Evolutionary conservation across 1,140 invertebrate genomes (phyloP).

Genomic region (Anastatus disparis): DNA sequence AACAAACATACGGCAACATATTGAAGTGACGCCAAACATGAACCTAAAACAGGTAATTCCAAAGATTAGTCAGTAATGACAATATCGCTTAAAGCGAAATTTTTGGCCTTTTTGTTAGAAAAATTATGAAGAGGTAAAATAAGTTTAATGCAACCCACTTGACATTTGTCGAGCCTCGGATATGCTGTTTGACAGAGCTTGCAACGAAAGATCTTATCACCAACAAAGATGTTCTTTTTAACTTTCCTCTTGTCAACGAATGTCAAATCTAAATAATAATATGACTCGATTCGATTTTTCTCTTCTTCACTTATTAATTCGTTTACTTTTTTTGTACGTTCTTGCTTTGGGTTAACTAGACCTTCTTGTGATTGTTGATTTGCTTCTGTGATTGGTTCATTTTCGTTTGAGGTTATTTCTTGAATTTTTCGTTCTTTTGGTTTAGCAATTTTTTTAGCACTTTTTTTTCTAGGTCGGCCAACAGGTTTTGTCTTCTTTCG

Average conservation of each 20-base stretch:
- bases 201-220: conserved; percentile 46
- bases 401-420: neutral
- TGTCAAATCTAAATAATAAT: conserved; percentile 48
- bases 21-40: conserved; percentile 57
- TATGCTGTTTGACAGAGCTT: conserved; percentile 48
- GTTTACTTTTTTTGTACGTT: neutral
- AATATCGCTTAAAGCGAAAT: neutral
- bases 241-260: conserved; percentile 45
- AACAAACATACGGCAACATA: conserved; percentile 60
- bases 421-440: neutral
- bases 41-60: conserved; percentile 39
- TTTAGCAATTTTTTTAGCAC: neutral
- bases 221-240: conserved; percentile 39
- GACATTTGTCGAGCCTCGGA: conserved; percentile 52
- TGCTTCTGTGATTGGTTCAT: neutral
- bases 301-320: conserved; percentile 55
- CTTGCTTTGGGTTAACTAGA: neutral
- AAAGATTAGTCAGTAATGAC: neutral
- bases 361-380: neutral
- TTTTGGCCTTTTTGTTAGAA: too few species aligned
- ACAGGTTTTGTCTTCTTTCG: neutral
- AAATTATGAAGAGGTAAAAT: too few species aligned
- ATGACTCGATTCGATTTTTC: conserved; percentile 50
- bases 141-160: conserved; percentile 39
- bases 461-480: neutral